Base-by-base conservation (phyloP, 2,888 invertebrate species). In the Tuta absoluta region DNA sequence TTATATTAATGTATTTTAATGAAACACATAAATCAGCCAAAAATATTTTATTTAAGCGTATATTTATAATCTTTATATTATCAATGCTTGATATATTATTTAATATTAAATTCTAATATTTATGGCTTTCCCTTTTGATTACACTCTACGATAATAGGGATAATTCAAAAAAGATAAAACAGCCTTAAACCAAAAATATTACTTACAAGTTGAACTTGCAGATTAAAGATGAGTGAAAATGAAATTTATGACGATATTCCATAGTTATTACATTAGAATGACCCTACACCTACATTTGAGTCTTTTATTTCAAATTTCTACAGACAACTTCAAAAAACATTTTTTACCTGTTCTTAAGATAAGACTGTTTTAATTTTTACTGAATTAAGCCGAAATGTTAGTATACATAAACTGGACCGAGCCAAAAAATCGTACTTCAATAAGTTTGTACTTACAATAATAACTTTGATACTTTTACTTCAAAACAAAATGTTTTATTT, bases 31-130 rank as follows among this genome's bases (percentile, higher is more conserved):
- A 73, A 72, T 87, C 91, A 89, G 91, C 91, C 91, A 91, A 91
- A 92, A 92, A 92, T 92, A 92, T 91, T 91, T 91, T 91, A 91
- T 91, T 91, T 91, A 92, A 92, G 92, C 92, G 91, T 92, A 91
- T 90, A 59, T 62, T 91, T 90, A 90, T 91, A 90, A 89, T 87
- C 84, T 91, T 89, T 88, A 90, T 90, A 89, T 84, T 86, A 90
- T 89, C 87, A 84, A 90, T 91, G 88, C 84, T 33, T 86, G 89
- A 91, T 91, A 91, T 91, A 91, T 91, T 91, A 90, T 88, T 56
- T 87, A 87, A 86, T 82, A 84, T 90, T 87, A 89, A 90, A 81
- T 77, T 81, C 89, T 91, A 90, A 85, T 86, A 86, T 82, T 81
- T 82, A 89, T 89, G 88, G 89, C 87, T 87, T 86, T 23, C 79